Conservation (phyloP, 2,888 invertebrate genomes). For the Empis stercorea region DNA sequence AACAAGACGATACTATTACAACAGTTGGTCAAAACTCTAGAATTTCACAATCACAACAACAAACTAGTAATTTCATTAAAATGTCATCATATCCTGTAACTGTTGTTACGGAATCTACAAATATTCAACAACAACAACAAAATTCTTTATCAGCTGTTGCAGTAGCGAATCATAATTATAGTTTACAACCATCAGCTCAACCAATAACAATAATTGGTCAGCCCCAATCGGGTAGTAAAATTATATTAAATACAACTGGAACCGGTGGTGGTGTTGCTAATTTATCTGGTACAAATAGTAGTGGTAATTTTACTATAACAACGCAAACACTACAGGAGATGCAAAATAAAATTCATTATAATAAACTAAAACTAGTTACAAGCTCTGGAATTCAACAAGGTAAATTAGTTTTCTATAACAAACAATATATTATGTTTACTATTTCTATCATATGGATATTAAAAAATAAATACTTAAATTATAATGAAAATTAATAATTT, state of each 20-base stretch:
- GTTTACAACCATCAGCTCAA: constrained; percentile 31
- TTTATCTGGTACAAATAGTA: not conserved
- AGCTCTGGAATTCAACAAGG: constrained; percentile 20
- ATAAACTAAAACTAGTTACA: constrained; percentile 34
- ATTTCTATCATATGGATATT: too few species aligned
- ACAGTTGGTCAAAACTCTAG: constrained; percentile 3
- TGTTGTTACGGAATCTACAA: constrained; percentile 29
- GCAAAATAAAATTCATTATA: constrained; percentile 30
- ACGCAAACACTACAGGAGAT: constrained; percentile 25
- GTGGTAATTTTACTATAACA: constrained; percentile 28
- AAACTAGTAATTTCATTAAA: constrained; percentile 30
- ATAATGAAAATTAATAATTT: constrained; percentile 10
- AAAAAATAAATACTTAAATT: too few species aligned
- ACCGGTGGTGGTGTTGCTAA: constrained; percentile 4
- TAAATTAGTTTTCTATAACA: too few species aligned
- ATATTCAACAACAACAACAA: constrained; percentile 23
- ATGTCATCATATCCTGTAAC: constrained; percentile 29
- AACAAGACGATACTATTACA: constrained; percentile 22
- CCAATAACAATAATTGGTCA: constrained; percentile 29
- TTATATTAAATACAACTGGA: constrained; percentile 25
- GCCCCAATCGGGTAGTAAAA: constrained; percentile 27
- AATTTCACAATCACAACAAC: constrained; percentile 11
- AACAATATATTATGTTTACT: too few species aligned
- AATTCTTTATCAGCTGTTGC: constrained; percentile 26
- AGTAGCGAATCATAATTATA: constrained; percentile 35